Evolutionary conservation across 2,797 vertebrate genomes (phyloP).

Genomic region (Pangasius djambal): DNA sequence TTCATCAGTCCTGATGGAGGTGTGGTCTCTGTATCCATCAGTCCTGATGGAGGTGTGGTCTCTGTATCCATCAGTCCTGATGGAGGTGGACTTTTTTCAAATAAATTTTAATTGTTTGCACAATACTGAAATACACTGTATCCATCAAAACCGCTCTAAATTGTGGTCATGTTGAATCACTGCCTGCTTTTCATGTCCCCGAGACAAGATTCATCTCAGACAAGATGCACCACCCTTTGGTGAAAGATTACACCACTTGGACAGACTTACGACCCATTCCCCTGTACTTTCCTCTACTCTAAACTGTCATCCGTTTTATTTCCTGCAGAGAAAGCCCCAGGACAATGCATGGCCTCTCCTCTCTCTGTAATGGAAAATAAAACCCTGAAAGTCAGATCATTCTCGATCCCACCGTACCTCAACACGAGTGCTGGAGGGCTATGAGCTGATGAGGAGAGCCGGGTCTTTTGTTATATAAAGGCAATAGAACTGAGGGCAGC

Average conservation of each 20-base stretch:
- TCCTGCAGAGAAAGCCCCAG: not conserved
- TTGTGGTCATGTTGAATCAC: not conserved
- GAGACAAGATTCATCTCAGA: too few species aligned
- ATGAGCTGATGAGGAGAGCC: not conserved
- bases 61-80: not conserved
- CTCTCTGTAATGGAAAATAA: not conserved
- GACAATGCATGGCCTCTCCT: not conserved
- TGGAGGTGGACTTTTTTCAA: not conserved
- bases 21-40: not conserved
- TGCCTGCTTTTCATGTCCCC: not conserved
- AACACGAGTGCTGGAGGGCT: not conserved
- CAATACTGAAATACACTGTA: not conserved
- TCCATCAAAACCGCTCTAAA: not conserved
- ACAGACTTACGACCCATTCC: not conserved
- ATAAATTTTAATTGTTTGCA: not conserved
- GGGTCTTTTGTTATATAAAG: not conserved
- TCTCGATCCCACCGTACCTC: too few species aligned
- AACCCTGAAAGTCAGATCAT: not conserved
- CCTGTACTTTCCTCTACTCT: not conserved
- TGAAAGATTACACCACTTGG: not conserved
- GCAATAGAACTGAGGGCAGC: slow-evolving; percentile 24
- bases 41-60: not conserved
- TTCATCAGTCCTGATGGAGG: not conserved
- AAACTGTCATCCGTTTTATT: not conserved
- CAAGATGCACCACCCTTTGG: not conserved